Conservation (phyloP, 30 jellyfish, hydroid and myxozoan species). For the Catostylus mosaicus region DNA sequence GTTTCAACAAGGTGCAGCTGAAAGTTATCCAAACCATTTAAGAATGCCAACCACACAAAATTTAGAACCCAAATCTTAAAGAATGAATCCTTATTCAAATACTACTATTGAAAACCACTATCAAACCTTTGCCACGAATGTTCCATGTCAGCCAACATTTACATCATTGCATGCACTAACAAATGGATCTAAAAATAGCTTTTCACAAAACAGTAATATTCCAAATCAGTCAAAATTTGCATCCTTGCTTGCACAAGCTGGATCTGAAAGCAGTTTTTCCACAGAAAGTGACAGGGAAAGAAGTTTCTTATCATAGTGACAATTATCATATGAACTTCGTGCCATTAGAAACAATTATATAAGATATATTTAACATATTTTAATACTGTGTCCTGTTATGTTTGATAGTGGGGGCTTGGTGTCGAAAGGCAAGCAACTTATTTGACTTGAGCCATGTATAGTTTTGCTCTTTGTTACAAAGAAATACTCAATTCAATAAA, state of each 20-base stretch:
- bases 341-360: neutral
- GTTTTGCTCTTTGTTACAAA: too few species aligned
- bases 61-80: slow-evolving; percentile 35
- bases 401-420: slow-evolving; percentile 54
- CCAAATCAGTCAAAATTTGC: slow-evolving; percentile 16
- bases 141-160: neutral
- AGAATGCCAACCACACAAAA: slow-evolving; percentile 27
- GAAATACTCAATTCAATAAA: too few species aligned
- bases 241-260: slow-evolving; percentile 47
- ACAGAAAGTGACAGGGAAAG: slow-evolving; percentile 34
- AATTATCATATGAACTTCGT: neutral
- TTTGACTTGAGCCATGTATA: slow-evolving; percentile 27
- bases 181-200: neutral
- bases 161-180: neutral
- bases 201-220: too few species aligned
- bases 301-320: slow-evolving; percentile 33
- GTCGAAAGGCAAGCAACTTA: too few species aligned
- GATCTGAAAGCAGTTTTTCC: slow-evolving; percentile 34
- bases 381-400: slow-evolving; percentile 37
- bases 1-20: slow-evolving; percentile 15
- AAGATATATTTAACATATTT: neutral
- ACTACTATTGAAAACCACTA: slow-evolving; percentile 21
- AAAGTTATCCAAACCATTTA: slow-evolving; percentile 29
- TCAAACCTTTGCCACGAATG: slow-evolving; percentile 21
- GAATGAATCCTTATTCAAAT: slow-evolving; percentile 45